Evolutionary conservation across 2,113 vertebrate species (phyloP).

Genomic region (Chaetura pelagica): DNA sequence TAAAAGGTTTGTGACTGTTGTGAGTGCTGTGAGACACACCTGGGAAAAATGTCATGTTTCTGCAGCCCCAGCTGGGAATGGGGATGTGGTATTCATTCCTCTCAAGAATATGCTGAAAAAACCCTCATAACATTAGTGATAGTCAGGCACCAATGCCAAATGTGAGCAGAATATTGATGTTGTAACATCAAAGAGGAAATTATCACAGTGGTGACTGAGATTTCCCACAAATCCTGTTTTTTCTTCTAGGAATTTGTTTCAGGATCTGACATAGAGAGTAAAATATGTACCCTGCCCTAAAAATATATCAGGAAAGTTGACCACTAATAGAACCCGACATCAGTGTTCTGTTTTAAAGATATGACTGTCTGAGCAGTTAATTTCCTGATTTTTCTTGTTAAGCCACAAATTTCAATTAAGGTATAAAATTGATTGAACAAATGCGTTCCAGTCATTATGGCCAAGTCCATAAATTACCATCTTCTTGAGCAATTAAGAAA

Average conservation of each 20-base stretch:
- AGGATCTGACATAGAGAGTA: neutral
- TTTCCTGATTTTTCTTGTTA: slow-evolving; percentile 47
- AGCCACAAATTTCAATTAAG: slow-evolving; percentile 58
- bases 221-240: slow-evolving; percentile 14
- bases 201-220: neutral
- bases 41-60: neutral
- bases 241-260: neutral
- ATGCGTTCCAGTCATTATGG: slow-evolving; percentile 52
- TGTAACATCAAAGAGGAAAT: neutral
- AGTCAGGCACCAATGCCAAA: neutral
- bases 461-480: slow-evolving; percentile 70
- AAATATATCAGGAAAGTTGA: slow-evolving; percentile 18
- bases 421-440: slow-evolving; percentile 59
- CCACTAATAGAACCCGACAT: slow-evolving; percentile 3
- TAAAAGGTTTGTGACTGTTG: neutral
- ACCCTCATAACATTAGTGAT: neutral
- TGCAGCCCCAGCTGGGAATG: neutral
- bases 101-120: neutral
- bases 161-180: neutral
- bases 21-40: neutral
- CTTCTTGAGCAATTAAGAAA: slow-evolving; percentile 71
- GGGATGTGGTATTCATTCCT: neutral
- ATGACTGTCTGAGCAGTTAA: slow-evolving; percentile 27
- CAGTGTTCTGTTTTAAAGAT: neutral
- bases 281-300: neutral